A percentile compares a stretch with the other conserved stretches of the same genome.
Conservation (phyloP, 1,140 invertebrate genomes). For the Mamestra configurata region DNA sequence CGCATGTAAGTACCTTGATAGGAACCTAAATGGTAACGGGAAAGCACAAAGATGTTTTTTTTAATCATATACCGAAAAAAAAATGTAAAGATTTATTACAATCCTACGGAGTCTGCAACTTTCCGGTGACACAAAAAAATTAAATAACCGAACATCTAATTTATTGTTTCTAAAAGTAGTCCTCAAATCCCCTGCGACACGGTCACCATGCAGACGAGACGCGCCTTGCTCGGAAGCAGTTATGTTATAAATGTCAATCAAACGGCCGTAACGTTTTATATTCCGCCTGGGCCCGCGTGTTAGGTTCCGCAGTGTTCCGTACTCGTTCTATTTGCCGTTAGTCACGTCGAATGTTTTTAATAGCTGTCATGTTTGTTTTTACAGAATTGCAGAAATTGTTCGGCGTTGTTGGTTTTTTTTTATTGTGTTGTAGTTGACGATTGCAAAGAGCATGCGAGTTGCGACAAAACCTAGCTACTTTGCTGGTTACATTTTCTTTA, state of each 20-base stretch:
- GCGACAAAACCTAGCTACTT: too few species aligned
- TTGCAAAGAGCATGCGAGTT: too few species aligned
- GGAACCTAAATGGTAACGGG: too few species aligned
- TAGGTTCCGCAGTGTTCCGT: background rate
- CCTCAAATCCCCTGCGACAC: background rate
- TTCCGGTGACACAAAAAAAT: too few species aligned
- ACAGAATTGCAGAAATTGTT: too few species aligned
- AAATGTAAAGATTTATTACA: too few species aligned
- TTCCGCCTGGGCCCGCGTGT: background rate
- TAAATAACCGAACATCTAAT: background rate
- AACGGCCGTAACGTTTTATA: constrained; percentile 42
- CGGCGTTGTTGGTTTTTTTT: background rate
- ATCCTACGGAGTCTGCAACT: too few species aligned
- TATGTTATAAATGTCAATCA: constrained; percentile 55
- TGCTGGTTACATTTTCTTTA: too few species aligned
- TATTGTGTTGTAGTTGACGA: background rate
- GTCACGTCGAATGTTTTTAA: background rate
- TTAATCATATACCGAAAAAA: too few species aligned
- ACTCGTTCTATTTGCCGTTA: constrained; percentile 1
- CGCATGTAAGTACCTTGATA: too few species aligned
- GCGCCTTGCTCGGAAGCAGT: constrained; percentile 37
- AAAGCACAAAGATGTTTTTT: too few species aligned
- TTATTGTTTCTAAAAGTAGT: background rate
- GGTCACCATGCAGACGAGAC: background rate
- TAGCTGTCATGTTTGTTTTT: background rate